phyloP scores from a whole-genome alignment of 2,888 invertebrate species.

The Callinectes sapidus region DNA sequence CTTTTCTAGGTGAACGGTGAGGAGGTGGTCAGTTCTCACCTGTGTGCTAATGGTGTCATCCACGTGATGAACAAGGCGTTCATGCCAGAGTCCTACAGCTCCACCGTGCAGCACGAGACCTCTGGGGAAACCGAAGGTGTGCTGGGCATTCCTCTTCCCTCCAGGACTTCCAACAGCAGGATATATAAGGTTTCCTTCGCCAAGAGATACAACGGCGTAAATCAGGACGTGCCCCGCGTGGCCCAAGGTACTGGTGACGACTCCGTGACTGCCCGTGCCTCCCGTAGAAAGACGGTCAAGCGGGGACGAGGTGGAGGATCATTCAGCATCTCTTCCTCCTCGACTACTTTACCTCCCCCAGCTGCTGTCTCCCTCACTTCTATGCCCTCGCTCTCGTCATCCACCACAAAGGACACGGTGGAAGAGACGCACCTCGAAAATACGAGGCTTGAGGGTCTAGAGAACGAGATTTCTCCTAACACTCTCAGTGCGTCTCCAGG shows the following conservation, averaged over 20 bases:
- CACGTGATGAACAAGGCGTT: conserved; percentile 69
- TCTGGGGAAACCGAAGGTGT: conserved; percentile 27
- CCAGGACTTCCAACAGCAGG: conserved; percentile 43
- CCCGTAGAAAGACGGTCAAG: conserved; percentile 45
- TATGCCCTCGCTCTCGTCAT: conserved; percentile 31
- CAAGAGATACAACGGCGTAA: conserved; percentile 39
- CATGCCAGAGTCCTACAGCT: conserved; percentile 52
- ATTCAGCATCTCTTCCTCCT: conserved; percentile 13
- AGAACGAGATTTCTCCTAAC: conserved; percentile 47
- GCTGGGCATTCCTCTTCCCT: background rate
- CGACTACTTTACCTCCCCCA: conserved; percentile 28
- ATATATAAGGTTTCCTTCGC: conserved; percentile 61
- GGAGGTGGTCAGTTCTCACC: conserved; percentile 59
- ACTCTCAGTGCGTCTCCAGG: conserved; percentile 34
- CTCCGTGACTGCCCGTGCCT: conserved; percentile 38
- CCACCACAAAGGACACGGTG: conserved; percentile 45
- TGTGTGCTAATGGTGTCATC: conserved; percentile 72
- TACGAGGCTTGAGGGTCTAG: conserved; percentile 39
- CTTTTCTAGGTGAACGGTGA: conserved; percentile 63
- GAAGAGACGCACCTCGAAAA: conserved; percentile 58
- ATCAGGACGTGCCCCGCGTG: conserved; percentile 47
- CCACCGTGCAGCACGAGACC: background rate
- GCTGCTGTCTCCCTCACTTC: background rate
- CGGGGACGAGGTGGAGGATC: conserved; percentile 35
- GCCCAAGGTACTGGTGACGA: conserved; percentile 62